Evolutionary conservation across 2,888 invertebrate species (phyloP).

Genomic region (Notocelia uddmanniana): DNA sequence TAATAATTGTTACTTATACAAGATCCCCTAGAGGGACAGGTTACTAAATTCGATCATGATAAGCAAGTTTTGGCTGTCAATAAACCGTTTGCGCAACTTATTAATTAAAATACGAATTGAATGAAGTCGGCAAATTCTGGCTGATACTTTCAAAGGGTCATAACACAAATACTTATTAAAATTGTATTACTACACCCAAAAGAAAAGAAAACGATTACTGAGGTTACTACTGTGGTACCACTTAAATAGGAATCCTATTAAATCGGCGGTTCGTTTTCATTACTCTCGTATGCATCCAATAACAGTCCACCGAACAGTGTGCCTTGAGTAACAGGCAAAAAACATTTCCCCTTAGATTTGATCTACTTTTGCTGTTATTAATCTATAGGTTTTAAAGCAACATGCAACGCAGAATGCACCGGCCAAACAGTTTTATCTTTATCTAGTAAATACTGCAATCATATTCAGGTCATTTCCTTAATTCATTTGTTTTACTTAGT

Average conservation of each 20-base stretch:
- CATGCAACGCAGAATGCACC: not conserved
- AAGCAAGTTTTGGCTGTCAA: not conserved
- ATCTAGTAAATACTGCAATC: not conserved
- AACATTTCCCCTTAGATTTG: not conserved
- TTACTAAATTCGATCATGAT: constrained; percentile 17
- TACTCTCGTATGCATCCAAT: too few species aligned
- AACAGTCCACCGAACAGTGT: too few species aligned
- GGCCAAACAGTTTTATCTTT: not conserved
- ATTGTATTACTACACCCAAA: too few species aligned
- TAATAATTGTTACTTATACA: not conserved
- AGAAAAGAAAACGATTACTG: too few species aligned
- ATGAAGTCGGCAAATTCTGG: not conserved
- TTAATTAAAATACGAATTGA: not conserved
- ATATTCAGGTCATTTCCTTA: not conserved
- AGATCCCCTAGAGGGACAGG: constrained; percentile 19
- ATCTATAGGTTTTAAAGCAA: not conserved
- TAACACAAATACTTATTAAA: not conserved
- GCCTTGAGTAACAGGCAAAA: too few species aligned
- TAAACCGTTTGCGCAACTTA: constrained; percentile 6
- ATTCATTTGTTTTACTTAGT: not conserved
- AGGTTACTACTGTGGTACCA: too few species aligned
- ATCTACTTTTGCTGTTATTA: not conserved
- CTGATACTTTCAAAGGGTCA: not conserved
- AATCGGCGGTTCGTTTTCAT: not conserved
- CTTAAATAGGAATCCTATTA: not conserved